Evolutionary conservation across 2,888 invertebrate genomes (phyloP).

Genomic region (Eilema sororculum): DNA sequence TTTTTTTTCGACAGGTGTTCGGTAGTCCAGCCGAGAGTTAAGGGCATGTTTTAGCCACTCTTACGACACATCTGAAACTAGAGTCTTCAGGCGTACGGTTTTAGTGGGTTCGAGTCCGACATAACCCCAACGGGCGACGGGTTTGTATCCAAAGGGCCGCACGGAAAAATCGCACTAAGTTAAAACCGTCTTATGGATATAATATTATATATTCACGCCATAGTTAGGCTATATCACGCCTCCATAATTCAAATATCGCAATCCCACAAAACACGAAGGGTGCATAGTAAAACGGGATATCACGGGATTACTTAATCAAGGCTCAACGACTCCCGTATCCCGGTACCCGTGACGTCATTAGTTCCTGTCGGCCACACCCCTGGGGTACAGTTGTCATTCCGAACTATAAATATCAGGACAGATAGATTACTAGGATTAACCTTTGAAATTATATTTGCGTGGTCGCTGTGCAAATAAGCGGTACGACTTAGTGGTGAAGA

Average conservation of each 20-base stretch:
- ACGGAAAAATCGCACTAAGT: too few relatives aligned
- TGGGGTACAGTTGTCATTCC: conserved; percentile 14
- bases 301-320: conserved; percentile 48
- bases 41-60: too few relatives aligned
- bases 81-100: too few relatives aligned
- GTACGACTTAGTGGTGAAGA: neutral
- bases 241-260: conserved; percentile 33
- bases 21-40: too few relatives aligned
- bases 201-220: too few relatives aligned
- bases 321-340: conserved; percentile 46
- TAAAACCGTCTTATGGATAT: too few relatives aligned
- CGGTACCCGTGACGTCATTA: conserved; percentile 43
- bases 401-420: conserved; percentile 8
- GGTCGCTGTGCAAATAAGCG: neutral
- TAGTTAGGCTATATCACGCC: neutral
- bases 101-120: too few relatives aligned
- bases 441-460: neutral
- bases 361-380: conserved; percentile 39
- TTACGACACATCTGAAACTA: too few relatives aligned
- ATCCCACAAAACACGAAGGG: conserved; percentile 46
- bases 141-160: too few relatives aligned
- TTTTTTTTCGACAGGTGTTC: too few relatives aligned
- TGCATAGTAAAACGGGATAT: conserved; percentile 50
- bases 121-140: too few relatives aligned
- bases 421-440: conserved; percentile 7